These are phyloP conservation scores for Pantala flavescens DNA, from an alignment of 1,140 invertebrate species.

Conservation along the genomic window DNA sequence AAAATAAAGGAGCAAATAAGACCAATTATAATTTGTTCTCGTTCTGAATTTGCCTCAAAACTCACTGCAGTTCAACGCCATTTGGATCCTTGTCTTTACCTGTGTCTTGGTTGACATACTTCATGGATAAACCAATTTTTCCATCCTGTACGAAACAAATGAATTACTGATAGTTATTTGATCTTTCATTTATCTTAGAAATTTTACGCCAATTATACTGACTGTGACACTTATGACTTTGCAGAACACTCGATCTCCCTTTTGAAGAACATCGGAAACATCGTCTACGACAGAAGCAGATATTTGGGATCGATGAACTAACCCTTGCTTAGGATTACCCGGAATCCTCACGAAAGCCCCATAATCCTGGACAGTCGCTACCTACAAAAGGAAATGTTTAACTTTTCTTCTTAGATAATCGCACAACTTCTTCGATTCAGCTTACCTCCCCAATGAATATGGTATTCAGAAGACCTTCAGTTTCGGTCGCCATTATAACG, in stretches of 20 bases:
- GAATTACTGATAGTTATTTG: not conserved
- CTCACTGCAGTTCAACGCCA: conserved; percentile 32
- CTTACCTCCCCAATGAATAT: conserved; percentile 12
- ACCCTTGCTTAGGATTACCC: conserved; percentile 33
- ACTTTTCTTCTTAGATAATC: not conserved
- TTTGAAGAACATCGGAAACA: conserved; percentile 34
- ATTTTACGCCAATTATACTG: conserved; percentile 5
- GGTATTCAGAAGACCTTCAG: not conserved
- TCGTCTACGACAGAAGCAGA: conserved; percentile 31
- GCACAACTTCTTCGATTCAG: not conserved
- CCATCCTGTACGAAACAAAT: conserved; percentile 32
- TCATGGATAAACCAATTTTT: conserved; percentile 39
- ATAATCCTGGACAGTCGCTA: conserved; percentile 36
- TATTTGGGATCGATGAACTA: conserved; percentile 30
- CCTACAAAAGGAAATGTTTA: conserved; percentile 20
- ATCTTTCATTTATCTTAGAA: not conserved
- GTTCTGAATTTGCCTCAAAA: too few relatives aligned
- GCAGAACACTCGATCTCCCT: conserved; percentile 36
- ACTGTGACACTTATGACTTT: conserved; percentile 32
- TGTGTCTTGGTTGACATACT: conserved; percentile 37
- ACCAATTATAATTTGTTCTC: too few relatives aligned
- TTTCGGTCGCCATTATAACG: not conserved
- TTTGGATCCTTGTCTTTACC: conserved; percentile 38
- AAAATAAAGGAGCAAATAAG: too few relatives aligned
- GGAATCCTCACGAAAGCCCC: conserved; percentile 39